Percentiles rank a stretch among this genome's conserved stretches.
Evolutionary conservation across 2,888 invertebrate genomes (phyloP).

Genomic region (Sphinx pinastri): DNA sequence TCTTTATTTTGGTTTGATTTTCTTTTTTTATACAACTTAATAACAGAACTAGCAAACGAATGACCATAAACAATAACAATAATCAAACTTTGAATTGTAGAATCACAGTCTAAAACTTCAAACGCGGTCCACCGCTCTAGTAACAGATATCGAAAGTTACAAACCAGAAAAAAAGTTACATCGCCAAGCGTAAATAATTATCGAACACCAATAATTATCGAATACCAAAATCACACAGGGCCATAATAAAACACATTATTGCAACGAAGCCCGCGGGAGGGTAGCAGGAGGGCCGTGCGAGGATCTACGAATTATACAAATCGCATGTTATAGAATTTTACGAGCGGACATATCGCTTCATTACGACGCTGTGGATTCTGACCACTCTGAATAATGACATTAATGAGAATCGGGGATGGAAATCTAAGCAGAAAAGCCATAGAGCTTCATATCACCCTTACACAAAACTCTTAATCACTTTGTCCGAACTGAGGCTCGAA

Average conservation of each 20-base stretch:
- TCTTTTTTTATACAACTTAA: too few relatives aligned
- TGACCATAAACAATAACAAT: too few relatives aligned
- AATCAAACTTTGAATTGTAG: not conserved
- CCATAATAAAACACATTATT: constrained; percentile 14
- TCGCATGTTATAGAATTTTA: constrained; percentile 43
- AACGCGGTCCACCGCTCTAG: too few relatives aligned
- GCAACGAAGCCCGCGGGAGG: not conserved
- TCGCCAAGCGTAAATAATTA: too few relatives aligned
- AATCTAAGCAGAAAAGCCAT: not conserved
- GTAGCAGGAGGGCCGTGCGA: not conserved
- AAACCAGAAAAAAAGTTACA: too few relatives aligned
- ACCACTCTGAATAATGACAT: constrained; percentile 13
- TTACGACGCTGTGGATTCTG: not conserved
- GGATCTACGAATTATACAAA: constrained; percentile 42
- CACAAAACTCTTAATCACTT: too few relatives aligned
- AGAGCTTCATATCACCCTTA: too few relatives aligned
- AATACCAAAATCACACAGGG: not conserved
- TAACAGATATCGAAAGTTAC: too few relatives aligned
- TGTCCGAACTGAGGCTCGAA: too few relatives aligned
- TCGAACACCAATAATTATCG: not conserved
- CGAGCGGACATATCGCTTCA: constrained; percentile 29
- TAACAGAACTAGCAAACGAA: too few relatives aligned
- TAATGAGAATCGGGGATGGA: not conserved
- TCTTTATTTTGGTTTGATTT: not conserved
- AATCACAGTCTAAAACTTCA: not conserved